Evolutionary conservation across 2,113 vertebrate species (phyloP).

Genomic region (Tragelaphus buxtoni): DNA sequence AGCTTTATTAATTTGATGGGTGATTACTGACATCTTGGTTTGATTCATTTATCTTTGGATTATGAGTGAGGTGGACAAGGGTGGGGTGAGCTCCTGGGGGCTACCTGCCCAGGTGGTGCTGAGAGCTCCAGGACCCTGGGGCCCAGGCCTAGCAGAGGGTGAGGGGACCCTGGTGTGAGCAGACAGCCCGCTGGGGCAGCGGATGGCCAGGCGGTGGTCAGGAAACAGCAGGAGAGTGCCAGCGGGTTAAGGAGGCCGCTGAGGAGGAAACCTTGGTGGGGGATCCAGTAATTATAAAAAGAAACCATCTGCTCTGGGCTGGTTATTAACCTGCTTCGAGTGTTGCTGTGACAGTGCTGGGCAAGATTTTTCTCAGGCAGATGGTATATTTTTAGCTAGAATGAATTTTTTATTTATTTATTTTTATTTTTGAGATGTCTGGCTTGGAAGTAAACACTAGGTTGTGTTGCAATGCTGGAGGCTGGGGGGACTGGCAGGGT

Average conservation of each 20-base stretch:
- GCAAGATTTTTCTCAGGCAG: conserved; percentile 56
- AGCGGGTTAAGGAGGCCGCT: conserved; percentile 49
- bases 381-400: conserved; percentile 56
- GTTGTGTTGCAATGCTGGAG: background rate
- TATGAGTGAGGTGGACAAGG: background rate
- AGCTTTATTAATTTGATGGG: background rate
- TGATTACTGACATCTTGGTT: background rate
- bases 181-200: background rate
- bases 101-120: background rate
- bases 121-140: background rate
- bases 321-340: conserved; percentile 59
- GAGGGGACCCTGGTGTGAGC: background rate
- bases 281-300: conserved; percentile 53
- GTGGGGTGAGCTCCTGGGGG: background rate
- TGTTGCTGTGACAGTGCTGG: conserved; percentile 42
- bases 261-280: conserved; percentile 30
- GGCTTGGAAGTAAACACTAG: conserved; percentile 28
- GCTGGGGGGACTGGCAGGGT: background rate
- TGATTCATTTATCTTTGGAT: background rate
- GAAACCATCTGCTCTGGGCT: conserved; percentile 66
- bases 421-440: background rate
- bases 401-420: fast-evolving
- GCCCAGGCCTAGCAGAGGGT: background rate
- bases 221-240: background rate
- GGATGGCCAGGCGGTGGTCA: background rate